Percentiles rank a stretch among this genome's conserved stretches.
These are phyloP conservation scores for Pegea sp. DNA, from an alignment of 23 tunicate genomes.

Conservation along the genomic window DNA sequence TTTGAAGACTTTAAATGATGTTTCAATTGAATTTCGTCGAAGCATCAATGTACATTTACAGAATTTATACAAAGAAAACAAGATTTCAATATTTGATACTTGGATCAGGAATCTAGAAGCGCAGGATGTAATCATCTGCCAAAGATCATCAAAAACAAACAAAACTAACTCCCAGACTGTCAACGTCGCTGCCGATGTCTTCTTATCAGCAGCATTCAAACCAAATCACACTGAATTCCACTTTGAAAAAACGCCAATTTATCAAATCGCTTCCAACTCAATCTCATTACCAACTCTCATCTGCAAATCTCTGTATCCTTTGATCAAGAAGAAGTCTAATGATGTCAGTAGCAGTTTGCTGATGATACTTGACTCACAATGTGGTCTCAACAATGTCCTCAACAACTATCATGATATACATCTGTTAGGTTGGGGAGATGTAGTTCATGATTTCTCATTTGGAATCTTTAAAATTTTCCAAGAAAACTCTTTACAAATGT, in stretches of 20 bases:
- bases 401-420: constrained; percentile 49
- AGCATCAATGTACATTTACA: neutral
- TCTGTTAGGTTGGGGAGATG: constrained; percentile 79
- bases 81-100: neutral
- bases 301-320: too few relatives aligned
- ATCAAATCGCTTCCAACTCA: too few relatives aligned
- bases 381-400: neutral
- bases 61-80: neutral
- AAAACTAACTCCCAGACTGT: neutral
- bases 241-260: neutral
- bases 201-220: neutral
- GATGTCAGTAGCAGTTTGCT: neutral
- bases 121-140: neutral
- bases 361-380: neutral
- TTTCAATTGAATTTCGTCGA: neutral
- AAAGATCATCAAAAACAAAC: too few relatives aligned
- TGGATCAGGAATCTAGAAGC: neutral
- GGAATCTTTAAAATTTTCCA: constrained; percentile 12
- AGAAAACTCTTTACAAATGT: constrained; percentile 3
- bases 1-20: constrained; percentile 10
- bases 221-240: neutral
- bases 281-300: too few relatives aligned
- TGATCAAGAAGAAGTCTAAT: neutral
- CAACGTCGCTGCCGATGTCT: too few relatives aligned
- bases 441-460: constrained; percentile 25